Conservation (phyloP, 2,888 invertebrate species). For the Myopa tessellatipennis region DNA sequence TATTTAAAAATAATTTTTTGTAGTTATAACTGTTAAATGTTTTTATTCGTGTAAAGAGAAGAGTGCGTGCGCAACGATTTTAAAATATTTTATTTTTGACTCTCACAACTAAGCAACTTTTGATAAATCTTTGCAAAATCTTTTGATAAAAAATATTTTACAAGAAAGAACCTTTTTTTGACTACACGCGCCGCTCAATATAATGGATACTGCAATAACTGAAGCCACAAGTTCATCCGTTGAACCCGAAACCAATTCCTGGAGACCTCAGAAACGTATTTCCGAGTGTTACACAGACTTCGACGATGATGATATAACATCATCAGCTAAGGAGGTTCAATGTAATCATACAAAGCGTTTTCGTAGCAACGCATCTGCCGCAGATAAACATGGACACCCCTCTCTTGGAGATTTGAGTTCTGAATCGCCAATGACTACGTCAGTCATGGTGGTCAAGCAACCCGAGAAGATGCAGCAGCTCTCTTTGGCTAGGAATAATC, state of each 20-base stretch:
- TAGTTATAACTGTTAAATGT: constrained; percentile 12
- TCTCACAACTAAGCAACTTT: constrained; percentile 6
- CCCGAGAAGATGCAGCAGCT: too few species aligned
- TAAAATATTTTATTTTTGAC: constrained; percentile 17
- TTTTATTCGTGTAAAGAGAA: neutral
- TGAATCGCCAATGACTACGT: constrained; percentile 41
- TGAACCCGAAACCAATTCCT: neutral
- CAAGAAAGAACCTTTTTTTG: neutral
- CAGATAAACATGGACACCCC: neutral
- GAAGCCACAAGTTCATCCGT: constrained; percentile 15
- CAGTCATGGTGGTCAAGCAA: constrained; percentile 34
- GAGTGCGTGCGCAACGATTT: neutral
- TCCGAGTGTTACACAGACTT: constrained; percentile 39
- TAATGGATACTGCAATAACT: constrained; percentile 41
- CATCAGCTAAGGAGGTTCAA: constrained; percentile 18
- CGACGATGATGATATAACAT: constrained; percentile 35
- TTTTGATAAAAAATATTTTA: neutral
- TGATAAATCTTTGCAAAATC: neutral
- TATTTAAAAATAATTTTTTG: constrained; percentile 11
- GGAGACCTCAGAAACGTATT: constrained; percentile 44
- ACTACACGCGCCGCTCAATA: neutral
- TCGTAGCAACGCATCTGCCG: constrained; percentile 19
- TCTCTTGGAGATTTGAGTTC: constrained; percentile 31
- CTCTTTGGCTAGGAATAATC: neutral
- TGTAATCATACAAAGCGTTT: constrained; percentile 44